These are phyloP conservation scores for Seriola aureovittata DNA, from an alignment of 2,113 vertebrate genomes.

Conservation along the genomic window DNA sequence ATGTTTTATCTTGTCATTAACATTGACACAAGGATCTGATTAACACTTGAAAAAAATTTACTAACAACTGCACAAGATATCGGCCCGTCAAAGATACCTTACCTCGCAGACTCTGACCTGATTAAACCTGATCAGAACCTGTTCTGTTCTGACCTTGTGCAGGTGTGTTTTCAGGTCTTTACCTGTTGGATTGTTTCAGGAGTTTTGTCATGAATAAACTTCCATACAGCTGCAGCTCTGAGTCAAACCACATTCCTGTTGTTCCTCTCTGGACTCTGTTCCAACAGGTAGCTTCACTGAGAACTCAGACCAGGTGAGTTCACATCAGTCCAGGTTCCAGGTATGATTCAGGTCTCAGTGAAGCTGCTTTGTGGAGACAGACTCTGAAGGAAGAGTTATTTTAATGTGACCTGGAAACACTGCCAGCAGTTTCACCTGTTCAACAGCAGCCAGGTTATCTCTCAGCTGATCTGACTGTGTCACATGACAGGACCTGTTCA, in stretches of 20 bases:
- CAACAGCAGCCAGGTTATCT: slow-evolving; percentile 27
- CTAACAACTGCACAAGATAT: not conserved
- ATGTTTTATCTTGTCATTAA: not conserved
- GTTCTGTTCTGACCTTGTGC: not conserved
- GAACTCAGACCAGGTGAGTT: slow-evolving; percentile 9
- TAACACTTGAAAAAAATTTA: not conserved
- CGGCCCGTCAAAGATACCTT: no score
- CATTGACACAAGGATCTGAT: not conserved
- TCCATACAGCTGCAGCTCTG: not conserved
- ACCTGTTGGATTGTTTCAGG: not conserved
- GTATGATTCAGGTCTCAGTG: not conserved
- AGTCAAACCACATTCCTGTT: slow-evolving; percentile 48
- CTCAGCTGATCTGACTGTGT: slow-evolving; percentile 23
- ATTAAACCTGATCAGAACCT: not conserved
- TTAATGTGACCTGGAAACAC: slow-evolving; percentile 33
- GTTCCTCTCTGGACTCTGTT: slow-evolving; percentile 8
- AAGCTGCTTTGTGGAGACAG: not conserved
- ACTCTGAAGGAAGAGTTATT: not conserved
- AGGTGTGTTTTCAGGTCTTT: not conserved
- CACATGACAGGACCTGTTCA: slow-evolving; percentile 43
- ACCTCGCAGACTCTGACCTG: no score
- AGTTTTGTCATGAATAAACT: slow-evolving; percentile 33
- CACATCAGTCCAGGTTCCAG: slow-evolving; percentile 5
- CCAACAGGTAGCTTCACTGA: not conserved
- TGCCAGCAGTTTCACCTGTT: slow-evolving; percentile 42